Evolutionary conservation across 2,113 vertebrate genomes (phyloP).

Genomic region (Columbina picui): DNA sequence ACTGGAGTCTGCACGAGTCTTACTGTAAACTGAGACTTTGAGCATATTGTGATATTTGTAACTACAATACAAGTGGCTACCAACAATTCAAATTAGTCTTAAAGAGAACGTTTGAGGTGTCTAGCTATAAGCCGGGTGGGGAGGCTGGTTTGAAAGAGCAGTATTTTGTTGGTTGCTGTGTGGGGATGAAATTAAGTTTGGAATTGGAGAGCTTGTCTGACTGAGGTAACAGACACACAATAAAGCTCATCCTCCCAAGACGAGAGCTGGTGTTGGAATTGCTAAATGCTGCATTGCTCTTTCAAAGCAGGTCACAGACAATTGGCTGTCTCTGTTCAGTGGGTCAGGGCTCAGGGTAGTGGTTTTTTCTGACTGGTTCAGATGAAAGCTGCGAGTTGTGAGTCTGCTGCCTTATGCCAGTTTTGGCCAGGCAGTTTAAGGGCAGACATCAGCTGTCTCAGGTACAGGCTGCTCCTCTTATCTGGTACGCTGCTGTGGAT

Average conservation of each 20-base stretch:
- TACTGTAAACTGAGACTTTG: background rate
- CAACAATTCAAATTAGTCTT: background rate
- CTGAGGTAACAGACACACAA: background rate
- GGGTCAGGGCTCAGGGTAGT: background rate
- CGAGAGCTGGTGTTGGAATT: background rate
- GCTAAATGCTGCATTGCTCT: background rate
- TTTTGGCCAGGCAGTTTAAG: background rate
- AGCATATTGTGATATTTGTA: background rate
- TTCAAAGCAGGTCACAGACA: background rate
- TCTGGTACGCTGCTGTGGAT: background rate
- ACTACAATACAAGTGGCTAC: background rate
- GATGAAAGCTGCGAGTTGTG: background rate
- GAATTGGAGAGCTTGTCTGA: background rate
- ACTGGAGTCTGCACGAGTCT: background rate
- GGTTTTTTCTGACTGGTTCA: background rate
- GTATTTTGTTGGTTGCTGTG: background rate
- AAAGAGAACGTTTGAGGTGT: background rate
- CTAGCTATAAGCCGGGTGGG: background rate
- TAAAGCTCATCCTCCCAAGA: background rate
- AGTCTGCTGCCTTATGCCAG: background rate
- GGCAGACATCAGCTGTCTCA: background rate
- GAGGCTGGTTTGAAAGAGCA: background rate
- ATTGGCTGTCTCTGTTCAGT: fast-evolving
- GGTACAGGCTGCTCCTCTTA: background rate
- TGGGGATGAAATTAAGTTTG: background rate